Evolutionary conservation across 2,113 vertebrate genomes (phyloP).

Genomic region (Pomatostomus ruficeps): DNA sequence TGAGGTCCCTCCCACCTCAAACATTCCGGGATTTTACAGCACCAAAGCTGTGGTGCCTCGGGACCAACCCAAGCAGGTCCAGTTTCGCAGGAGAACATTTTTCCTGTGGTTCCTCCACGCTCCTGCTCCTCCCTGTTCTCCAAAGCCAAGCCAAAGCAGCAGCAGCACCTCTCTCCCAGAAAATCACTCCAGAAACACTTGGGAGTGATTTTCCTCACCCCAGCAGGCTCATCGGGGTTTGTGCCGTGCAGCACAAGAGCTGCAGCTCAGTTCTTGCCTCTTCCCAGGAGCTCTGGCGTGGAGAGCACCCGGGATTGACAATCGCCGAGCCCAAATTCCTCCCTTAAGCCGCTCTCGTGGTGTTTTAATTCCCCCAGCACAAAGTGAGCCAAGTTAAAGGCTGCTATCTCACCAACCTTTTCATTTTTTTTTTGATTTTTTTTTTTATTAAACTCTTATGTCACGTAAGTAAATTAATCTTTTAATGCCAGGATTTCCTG

Average conservation of each 20-base stretch:
- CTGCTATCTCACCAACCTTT: slow-evolving; percentile 26
- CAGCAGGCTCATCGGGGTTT: fast-evolving
- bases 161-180: too few species aligned
- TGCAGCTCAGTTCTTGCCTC: not conserved
- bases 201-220: not conserved
- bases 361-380: slow-evolving; percentile 26
- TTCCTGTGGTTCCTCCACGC: fast-evolving
- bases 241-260: fast-evolving
- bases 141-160: not conserved
- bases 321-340: slow-evolving; percentile 16
- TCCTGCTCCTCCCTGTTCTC: not conserved
- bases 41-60: fast-evolving
- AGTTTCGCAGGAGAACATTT: not conserved
- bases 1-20: not conserved
- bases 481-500: slow-evolving; percentile 55
- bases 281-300: not conserved
- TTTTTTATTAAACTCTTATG: slow-evolving; percentile 7
- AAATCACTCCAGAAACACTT: too few species aligned
- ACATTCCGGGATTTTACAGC: not conserved
- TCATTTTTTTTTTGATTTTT: not conserved
- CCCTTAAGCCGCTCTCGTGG: slow-evolving; percentile 19
- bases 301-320: not conserved
- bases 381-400: slow-evolving; percentile 23
- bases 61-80: not conserved
- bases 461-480: slow-evolving; percentile 51